Evolutionary conservation across 2,113 vertebrate species (phyloP), one percentile per base, ranked within the genome.

Genomic region (Crotalus helleri): DNA sequence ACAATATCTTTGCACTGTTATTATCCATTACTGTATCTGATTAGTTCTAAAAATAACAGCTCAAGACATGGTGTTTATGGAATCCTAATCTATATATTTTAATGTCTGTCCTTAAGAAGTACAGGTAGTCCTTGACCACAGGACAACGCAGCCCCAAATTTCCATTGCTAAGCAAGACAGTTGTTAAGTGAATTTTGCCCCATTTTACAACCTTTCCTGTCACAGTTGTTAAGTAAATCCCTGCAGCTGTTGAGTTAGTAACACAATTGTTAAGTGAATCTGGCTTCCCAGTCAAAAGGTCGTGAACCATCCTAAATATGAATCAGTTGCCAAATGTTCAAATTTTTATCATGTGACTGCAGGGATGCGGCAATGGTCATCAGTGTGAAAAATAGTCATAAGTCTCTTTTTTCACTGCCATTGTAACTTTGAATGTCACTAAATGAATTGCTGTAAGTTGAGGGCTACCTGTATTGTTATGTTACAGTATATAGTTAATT

Each of bases 41-140:
- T 59, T 9, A 69, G 59, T 86, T 59, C 94, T 93, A 95, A 96
- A 96, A 96, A 95, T 95, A 97, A 94, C 88, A 95, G 44, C 91
- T 59, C 93, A 94, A 93, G 55, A 55, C 85, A 91, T 91, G 17
- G 33, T 89, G 94, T 49, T 95, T 92, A 92, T 39, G 24, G 81
- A 92, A 69, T 49, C 91, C 91, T 91, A 91, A 91, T 90, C 92
- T 7, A 74, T 90, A 90, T 87, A 92, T 93, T 93, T 89, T 85
- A 64, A 59, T 24, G 29, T 69, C 33, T 94, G 0, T 26, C n/a
- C 94, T 96, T 95, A 95, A 94, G 95, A 94, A 64, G 8, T 61
- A 26, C 10, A 4, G 26, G 11, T n/a, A n/a, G 26, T 1, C 61
- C 49, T 51, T 51, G 49, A 51, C 8, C 49, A 51, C 49, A 51